Base-by-base conservation (phyloP, 2,888 invertebrate species). In the Entomobrya proxima region DNA sequence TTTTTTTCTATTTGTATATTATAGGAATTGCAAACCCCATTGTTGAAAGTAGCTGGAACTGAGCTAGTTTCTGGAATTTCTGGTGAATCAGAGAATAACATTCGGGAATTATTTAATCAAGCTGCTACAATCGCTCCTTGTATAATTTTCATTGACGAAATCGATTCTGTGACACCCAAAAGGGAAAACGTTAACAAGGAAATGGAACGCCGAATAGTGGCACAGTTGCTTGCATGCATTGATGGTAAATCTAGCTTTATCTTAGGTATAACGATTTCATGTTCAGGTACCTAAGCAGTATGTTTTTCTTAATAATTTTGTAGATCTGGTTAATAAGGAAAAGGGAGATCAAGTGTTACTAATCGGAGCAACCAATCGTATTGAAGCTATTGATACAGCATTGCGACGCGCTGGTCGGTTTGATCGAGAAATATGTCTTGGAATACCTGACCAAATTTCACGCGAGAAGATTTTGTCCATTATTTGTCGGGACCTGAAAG, bases 201-300 rank as follows among this genome's bases (percentile, higher is more conserved):
- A 91, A 99, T 99, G 98, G 98, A 99, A 91, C 94, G 96, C 87
- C 93, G 99, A 87, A 97, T 99, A 92, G 98, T 99, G 7, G 95
- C 98, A 0, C 98, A 99, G 92, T 92, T 99, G 80, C 93, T 98
- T 44, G 94, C 96, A 15, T 97, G 97, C 90, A 93, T 99, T 91
- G 98, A 99, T 93, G 95, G 95, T 94, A 92, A 91, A 92, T 72
- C 6, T 15, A 52, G 6, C n/a, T 15, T 11, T 52, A 11, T 52
- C 21, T 18, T 52, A 15, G n/a, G 5, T 21, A n/a, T 55, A 24
- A 55, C 9, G 58, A 18, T 61, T 13, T 11, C 2, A 3, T 9
- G 7, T 58, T 58, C 4, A 13, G n/a, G n/a, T 47, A 13, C 30
- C 5, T n/a, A 32, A 21, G 58, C 24, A 21, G 24, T 7, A 58